A percentile compares a stretch with the other conserved stretches of the same genome.
Evolutionary conservation across 2,888 invertebrate genomes (phyloP).

Genomic region (Cantharis flavilabris): DNA sequence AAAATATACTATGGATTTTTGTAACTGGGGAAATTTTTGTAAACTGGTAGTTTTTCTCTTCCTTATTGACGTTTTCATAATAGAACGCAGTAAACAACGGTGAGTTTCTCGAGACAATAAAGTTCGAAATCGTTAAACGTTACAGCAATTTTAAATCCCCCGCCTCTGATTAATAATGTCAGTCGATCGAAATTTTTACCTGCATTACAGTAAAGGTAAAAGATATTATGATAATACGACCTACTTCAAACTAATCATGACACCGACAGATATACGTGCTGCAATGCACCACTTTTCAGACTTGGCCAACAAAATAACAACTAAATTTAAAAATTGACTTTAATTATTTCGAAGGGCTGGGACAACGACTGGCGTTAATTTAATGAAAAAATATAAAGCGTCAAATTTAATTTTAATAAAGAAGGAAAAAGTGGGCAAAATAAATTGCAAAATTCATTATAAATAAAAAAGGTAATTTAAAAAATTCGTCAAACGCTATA

Average conservation of each 20-base stretch:
- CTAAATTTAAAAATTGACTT: constrained; percentile 9
- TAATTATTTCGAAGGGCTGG: constrained; percentile 4
- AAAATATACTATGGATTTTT: not conserved
- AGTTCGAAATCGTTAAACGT: not conserved
- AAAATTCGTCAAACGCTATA: not conserved
- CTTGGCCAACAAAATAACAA: constrained; percentile 23
- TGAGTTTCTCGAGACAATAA: not conserved
- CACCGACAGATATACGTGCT: constrained; percentile 43
- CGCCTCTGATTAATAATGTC: constrained; percentile 30
- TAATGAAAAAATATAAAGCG: not conserved
- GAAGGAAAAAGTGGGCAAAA: not conserved
- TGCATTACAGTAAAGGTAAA: constrained; percentile 43
- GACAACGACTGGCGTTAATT: too few relatives aligned
- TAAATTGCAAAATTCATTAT: not conserved
- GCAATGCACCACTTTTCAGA: constrained; percentile 40
- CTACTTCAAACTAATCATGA: constrained; percentile 50
- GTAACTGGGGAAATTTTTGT: not conserved
- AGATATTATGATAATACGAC: constrained; percentile 51
- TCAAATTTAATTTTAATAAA: not conserved
- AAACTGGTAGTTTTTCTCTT: not conserved
- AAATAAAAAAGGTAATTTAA: not conserved
- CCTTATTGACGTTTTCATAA: not conserved
- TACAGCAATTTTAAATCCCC: not conserved
- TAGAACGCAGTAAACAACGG: not conserved
- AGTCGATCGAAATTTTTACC: constrained; percentile 43